Conservation (phyloP, 2,797 vertebrate genomes). For the Myioborus miniatus region DNA sequence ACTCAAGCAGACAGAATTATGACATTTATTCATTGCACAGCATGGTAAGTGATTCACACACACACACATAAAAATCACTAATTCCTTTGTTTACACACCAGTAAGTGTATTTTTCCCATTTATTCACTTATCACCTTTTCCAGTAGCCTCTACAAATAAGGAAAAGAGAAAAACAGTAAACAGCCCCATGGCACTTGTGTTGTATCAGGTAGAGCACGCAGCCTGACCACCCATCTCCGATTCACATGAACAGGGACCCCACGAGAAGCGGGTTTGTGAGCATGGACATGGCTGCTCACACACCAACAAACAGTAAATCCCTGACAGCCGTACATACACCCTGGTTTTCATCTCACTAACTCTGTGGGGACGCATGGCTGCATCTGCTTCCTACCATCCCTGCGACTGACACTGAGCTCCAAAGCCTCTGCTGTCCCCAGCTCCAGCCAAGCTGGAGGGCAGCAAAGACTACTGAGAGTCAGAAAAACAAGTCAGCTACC, state of each 20-base stretch:
- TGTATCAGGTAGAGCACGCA: not conserved
- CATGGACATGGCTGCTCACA: accelerated
- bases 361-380: accelerated
- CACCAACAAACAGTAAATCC: not conserved
- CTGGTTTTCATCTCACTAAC: not conserved
- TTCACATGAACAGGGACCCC: no score
- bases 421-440: no score
- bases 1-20: not conserved
- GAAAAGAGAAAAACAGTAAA: not conserved
- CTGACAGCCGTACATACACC: accelerated
- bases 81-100: not conserved
- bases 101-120: not conserved
- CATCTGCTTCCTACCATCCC: no score
- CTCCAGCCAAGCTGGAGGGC: not conserved
- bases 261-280: accelerated
- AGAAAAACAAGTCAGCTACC: accelerated
- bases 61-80: not conserved
- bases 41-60: not conserved
- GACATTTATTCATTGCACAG: not conserved
- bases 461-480: accelerated
- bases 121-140: not conserved
- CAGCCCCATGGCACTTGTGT: accelerated
- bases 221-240: not conserved
- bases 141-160: not conserved
- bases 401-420: accelerated